These are phyloP conservation scores for Syngnathus scovelli DNA, from an alignment of 2,113 vertebrate species.

Conservation along the genomic window DNA sequence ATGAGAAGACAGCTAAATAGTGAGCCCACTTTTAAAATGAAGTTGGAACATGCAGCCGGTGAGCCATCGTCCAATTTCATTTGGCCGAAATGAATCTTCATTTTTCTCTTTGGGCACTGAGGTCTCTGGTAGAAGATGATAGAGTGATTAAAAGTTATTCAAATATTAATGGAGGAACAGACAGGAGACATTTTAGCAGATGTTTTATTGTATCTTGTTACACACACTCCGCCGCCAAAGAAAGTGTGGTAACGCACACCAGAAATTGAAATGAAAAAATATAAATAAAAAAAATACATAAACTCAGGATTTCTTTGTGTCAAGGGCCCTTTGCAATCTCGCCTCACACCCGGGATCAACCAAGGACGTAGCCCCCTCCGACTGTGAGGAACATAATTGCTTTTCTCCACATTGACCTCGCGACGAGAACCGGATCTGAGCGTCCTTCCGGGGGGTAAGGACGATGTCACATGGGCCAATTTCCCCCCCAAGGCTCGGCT, in stretches of 20 bases:
- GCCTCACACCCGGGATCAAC: background rate
- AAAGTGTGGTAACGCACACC: background rate
- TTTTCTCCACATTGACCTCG: constrained; percentile 45
- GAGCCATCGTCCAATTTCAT: background rate
- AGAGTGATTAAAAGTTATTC: background rate
- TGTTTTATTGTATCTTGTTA: background rate
- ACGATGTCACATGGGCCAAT: constrained; percentile 39
- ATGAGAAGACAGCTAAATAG: background rate
- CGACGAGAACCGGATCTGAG: constrained; percentile 37
- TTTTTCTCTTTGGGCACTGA: background rate
- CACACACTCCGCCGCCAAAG: background rate
- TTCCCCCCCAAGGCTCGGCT: constrained; percentile 26
- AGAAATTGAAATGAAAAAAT: too few species aligned
- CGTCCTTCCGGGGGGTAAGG: constrained; percentile 46
- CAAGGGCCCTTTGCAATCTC: background rate
- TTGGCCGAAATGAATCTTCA: background rate
- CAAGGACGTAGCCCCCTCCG: constrained; percentile 12
- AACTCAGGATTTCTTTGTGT: background rate
- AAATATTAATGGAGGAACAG: background rate
- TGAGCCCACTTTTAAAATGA: background rate
- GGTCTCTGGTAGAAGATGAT: background rate
- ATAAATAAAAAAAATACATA: too few species aligned
- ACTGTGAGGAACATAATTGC: constrained; percentile 51
- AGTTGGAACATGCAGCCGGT: background rate
- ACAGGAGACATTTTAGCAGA: background rate